Evolutionary conservation across 1,140 invertebrate species (phyloP).

Genomic region (Zaprionus africanus): DNA sequence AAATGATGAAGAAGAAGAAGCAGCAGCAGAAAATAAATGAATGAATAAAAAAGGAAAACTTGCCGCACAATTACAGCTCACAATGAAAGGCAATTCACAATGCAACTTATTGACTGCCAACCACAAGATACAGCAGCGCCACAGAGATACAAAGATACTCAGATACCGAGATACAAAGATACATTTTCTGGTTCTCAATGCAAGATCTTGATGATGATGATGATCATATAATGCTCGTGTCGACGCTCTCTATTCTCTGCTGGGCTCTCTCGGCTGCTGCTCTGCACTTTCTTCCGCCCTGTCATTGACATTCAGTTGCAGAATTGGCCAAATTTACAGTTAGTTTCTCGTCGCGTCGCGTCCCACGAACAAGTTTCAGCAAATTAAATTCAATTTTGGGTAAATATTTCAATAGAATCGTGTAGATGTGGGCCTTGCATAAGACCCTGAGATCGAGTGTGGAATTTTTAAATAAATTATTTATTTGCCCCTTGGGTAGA

Average conservation of each 20-base stretch:
- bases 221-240: constrained; percentile 18
- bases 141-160: constrained; percentile 27
- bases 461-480: constrained; percentile 12
- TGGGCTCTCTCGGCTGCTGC: not conserved
- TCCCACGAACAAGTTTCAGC: constrained; percentile 14
- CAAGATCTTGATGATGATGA: constrained; percentile 47
- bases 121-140: constrained; percentile 40
- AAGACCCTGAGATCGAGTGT: not conserved
- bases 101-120: constrained; percentile 73
- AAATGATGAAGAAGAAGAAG: not conserved
- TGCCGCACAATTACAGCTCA: constrained; percentile 54
- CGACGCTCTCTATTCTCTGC: not conserved
- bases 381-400: constrained; percentile 37
- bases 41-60: constrained; percentile 17
- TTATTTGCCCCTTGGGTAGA: not conserved
- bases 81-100: constrained; percentile 51
- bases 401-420: constrained; percentile 48
- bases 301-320: constrained; percentile 77
- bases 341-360: constrained; percentile 72
- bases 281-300: constrained; percentile 36
- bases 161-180: constrained; percentile 33
- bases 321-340: constrained; percentile 57
- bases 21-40: constrained; percentile 25
- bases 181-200: constrained; percentile 28
- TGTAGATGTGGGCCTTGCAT: not conserved